Conservation (phyloP, 2,113 vertebrate species). For the Pimephales promelas region DNA sequence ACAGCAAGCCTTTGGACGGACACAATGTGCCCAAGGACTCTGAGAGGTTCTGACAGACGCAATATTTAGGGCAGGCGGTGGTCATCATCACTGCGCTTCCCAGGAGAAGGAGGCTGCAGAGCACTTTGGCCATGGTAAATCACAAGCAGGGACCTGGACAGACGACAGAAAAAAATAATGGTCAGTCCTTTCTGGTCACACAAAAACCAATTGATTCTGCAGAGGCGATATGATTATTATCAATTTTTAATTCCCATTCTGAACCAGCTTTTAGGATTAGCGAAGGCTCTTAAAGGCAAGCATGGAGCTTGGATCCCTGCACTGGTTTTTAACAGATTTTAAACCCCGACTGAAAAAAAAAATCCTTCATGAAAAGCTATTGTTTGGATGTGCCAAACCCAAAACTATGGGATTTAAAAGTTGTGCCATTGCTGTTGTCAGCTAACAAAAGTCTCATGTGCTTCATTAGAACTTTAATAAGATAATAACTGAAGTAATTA, state of each 20-base stretch:
- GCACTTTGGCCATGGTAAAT: conserved; percentile 97
- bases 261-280: neutral
- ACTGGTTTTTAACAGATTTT: too few relatives aligned
- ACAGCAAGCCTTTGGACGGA: conserved; percentile 94
- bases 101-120: conserved; percentile 91
- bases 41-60: conserved; percentile 97
- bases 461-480: too few relatives aligned
- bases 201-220: neutral
- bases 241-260: neutral
- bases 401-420: too few relatives aligned
- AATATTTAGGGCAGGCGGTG: conserved; percentile 96
- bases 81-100: conserved; percentile 85
- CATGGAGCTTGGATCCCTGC: too few relatives aligned
- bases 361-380: too few relatives aligned
- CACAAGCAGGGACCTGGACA: conserved; percentile 77
- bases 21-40: conserved; percentile 97
- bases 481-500: too few relatives aligned
- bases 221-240: neutral
- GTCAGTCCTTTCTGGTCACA: neutral
- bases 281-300: neutral
- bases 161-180: conserved; percentile 52
- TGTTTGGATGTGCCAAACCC: too few relatives aligned
- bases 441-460: too few relatives aligned
- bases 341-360: too few relatives aligned
- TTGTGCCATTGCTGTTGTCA: too few relatives aligned